Evolutionary conservation across 2,113 vertebrate genomes (phyloP).

Genomic region (Toxostoma redivivum): DNA sequence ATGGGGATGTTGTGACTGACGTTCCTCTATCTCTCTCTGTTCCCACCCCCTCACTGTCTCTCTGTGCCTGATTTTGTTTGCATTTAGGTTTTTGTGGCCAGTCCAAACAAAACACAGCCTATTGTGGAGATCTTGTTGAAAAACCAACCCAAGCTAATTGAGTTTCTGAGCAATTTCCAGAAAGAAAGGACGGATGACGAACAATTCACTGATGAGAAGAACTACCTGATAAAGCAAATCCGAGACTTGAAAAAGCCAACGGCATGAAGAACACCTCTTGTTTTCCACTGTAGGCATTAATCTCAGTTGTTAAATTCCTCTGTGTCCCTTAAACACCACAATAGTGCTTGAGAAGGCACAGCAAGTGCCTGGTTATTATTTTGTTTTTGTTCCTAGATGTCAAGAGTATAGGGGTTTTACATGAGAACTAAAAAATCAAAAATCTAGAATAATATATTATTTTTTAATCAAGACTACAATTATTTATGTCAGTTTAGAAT

Average conservation of each 20-base stretch:
- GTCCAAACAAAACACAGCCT: conserved; percentile 95
- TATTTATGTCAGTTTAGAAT: conserved; percentile 64
- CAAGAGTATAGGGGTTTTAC: conserved; percentile 57
- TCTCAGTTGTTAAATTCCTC: conserved; percentile 12
- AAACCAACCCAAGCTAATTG: conserved; percentile 95
- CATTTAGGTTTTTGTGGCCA: conserved; percentile 93
- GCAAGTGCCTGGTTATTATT: conserved; percentile 57
- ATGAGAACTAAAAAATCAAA: conserved; percentile 58
- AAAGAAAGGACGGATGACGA: conserved; percentile 93
- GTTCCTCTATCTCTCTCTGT: neutral
- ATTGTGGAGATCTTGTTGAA: conserved; percentile 97
- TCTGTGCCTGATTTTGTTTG: neutral
- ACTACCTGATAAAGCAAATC: conserved; percentile 98
- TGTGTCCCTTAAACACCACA: conserved; percentile 45
- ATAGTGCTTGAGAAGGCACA: conserved; percentile 52
- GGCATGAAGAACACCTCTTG: conserved; percentile 61
- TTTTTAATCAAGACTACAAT: conserved; percentile 69
- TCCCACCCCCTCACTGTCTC: neutral
- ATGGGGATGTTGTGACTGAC: neutral
- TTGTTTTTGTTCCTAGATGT: conserved; percentile 66
- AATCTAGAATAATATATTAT: conserved; percentile 70
- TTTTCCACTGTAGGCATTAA: neutral
- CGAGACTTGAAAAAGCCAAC: conserved; percentile 90
- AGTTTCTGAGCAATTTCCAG: conserved; percentile 96
- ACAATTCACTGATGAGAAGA: conserved; percentile 97